Evolutionary conservation across 92 coral and sea anemone species (phyloP), one percentile per base, ranked within the genome.

Genomic region (Bergia sp.): DNA sequence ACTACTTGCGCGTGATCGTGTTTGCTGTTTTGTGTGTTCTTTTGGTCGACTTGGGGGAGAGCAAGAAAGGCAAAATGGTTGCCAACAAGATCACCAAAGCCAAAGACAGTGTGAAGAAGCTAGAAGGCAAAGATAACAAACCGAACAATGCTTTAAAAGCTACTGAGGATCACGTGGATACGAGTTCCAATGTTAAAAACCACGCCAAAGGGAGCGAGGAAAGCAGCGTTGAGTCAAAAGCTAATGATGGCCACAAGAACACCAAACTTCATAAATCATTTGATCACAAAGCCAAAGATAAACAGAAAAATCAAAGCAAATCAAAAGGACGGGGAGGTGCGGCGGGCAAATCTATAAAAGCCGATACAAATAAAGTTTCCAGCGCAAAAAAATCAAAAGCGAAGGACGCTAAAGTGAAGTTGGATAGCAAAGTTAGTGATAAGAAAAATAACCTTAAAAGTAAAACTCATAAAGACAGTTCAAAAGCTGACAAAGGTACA

Each of bases 291-390:
- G 77, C 6, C 11, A 74, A 71, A 71, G 79, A 45, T 18, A 84
- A 84, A 71, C 87, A 84, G 23, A 47, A 53, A 3, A 50, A 50
- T 69, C 78, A 36, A 45, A 44, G 45, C 45, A 84, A 84, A 84
- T 29, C 87, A 84, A 84, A 45, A 29, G 67, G 16, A 74, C 42
- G 20, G 23, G 87, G 23, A 16, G 75, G 7, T 40, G 55, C n/a
- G 50, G 74, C 39, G 21, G 86, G 38, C 67, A 84, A 84, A 50
- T 49, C 29, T 61, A 15, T 76, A 39, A 76, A 39, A 41, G 80
- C 43, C 23, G 23, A 4, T 45, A 79, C 47, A 29, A 49, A 15
- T 29, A 29, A 43, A 16, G 43, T 36, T 45, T 36, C 66, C 64
- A 69, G 29, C 79, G 23, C 16, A 44, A 84, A 84, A 23, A 71